Conservation (phyloP, 2,113 vertebrate genomes). For the Chamaetylas fuelleborni region DNA sequence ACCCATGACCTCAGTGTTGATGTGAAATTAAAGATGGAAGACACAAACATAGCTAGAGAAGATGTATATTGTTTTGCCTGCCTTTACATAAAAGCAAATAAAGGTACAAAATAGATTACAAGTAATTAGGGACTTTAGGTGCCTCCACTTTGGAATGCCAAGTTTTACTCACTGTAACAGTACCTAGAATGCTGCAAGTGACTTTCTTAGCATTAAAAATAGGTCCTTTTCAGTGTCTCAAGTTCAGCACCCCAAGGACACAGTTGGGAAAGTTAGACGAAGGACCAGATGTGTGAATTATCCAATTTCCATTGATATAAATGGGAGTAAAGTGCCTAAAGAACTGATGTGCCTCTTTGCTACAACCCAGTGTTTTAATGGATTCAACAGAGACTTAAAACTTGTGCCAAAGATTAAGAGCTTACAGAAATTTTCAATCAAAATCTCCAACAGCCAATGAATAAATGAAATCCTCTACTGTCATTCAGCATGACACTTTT, state of each 20-base stretch:
- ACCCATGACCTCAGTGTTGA: neutral
- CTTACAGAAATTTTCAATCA: neutral
- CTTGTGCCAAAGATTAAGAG: neutral
- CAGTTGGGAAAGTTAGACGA: neutral
- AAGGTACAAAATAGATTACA: neutral
- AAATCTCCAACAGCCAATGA: neutral
- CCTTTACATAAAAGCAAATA: neutral
- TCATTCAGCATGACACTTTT: neutral
- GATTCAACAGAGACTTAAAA: slow-evolving; percentile 17
- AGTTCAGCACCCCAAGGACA: neutral
- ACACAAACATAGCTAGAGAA: neutral
- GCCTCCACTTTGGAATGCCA: neutral
- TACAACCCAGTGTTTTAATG: neutral
- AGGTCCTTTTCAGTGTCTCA: neutral
- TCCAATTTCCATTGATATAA: slow-evolving; percentile 25
- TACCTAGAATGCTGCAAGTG: neutral
- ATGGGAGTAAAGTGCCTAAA: neutral
- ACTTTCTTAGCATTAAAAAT: neutral
- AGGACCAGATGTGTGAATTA: slow-evolving; percentile 37
- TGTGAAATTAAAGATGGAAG: neutral
- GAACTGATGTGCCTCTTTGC: neutral
- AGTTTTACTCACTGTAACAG: neutral
- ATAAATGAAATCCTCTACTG: neutral
- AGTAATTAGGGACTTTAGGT: neutral
- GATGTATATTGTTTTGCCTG: neutral